Evolutionary conservation across 2,113 vertebrate genomes (phyloP).

Genomic region (Xiphorhynchus elegans): DNA sequence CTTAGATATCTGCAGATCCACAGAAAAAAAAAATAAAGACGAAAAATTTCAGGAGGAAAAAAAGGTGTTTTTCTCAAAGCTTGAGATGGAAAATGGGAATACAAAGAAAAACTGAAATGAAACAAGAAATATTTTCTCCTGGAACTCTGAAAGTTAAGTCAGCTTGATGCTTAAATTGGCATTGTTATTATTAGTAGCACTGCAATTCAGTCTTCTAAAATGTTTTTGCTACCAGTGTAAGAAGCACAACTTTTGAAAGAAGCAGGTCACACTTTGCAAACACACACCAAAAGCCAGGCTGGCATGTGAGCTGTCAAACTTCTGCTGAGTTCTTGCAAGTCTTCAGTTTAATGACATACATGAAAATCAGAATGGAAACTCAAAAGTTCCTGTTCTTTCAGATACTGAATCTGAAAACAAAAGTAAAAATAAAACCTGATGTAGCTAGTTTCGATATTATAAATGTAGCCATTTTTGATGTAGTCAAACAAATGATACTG

Average conservation of each 20-base stretch:
- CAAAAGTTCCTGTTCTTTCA: not conserved
- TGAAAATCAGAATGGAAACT: not conserved
- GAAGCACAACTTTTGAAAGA: not conserved
- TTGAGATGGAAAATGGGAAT: not conserved
- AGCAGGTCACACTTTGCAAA: not conserved
- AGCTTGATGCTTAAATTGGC: not conserved
- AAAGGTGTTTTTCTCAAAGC: not conserved
- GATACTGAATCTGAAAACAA: not conserved
- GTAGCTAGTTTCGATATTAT: not conserved
- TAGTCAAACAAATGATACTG: not conserved
- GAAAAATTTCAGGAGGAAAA: not conserved
- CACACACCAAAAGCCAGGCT: not conserved
- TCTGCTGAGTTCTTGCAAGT: not conserved
- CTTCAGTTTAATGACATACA: not conserved
- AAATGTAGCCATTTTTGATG: not conserved
- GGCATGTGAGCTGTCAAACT: not conserved
- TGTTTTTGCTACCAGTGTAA: not conserved
- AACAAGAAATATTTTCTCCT: not conserved
- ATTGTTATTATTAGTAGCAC: not conserved
- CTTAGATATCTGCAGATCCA: not conserved
- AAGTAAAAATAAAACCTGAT: constrained; percentile 8
- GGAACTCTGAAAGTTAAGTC: not conserved
- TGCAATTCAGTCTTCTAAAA: not conserved
- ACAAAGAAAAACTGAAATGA: not conserved
- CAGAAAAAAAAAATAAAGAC: not conserved